Conservation (phyloP, 2,888 invertebrate species). For the Drosophila meridionalis region DNA sequence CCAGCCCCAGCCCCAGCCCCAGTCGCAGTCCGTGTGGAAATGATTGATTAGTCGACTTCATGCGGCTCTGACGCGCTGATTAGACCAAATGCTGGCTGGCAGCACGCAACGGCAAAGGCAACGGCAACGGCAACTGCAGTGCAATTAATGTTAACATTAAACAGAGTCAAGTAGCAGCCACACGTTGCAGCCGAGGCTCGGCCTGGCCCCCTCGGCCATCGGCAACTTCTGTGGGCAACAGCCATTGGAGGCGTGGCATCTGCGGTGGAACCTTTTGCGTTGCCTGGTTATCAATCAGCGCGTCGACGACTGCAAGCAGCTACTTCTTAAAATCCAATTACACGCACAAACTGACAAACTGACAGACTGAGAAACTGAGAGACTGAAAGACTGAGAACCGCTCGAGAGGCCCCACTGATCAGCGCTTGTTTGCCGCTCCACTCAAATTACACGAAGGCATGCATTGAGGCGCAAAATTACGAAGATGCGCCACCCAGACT, state of each 20-base stretch:
- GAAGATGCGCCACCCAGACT: conserved; percentile 65
- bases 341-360: conserved; percentile 58
- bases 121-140: conserved; percentile 62
- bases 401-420: conserved; percentile 42
- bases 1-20: conserved; percentile 38
- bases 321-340: conserved; percentile 79
- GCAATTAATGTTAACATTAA: conserved; percentile 49
- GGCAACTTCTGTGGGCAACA: conserved; percentile 49
- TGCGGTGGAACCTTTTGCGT: conserved; percentile 52
- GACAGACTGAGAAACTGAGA: conserved; percentile 35
- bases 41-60: conserved; percentile 72
- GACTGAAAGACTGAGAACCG: conserved; percentile 2
- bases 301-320: conserved; percentile 49
- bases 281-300: conserved; percentile 75
- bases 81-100: conserved; percentile 43
- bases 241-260: conserved; percentile 70
- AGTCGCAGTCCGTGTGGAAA: conserved; percentile 70
- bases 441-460: conserved; percentile 73
- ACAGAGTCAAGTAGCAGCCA: conserved; percentile 32
- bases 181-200: conserved; percentile 14
- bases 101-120: conserved; percentile 58
- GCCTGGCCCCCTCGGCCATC: conserved; percentile 5
- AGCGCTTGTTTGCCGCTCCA: conserved; percentile 36
- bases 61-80: conserved; percentile 42
- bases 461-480: conserved; percentile 72